Conservation (phyloP, 2,113 vertebrate genomes). For the Proteles cristata region DNA sequence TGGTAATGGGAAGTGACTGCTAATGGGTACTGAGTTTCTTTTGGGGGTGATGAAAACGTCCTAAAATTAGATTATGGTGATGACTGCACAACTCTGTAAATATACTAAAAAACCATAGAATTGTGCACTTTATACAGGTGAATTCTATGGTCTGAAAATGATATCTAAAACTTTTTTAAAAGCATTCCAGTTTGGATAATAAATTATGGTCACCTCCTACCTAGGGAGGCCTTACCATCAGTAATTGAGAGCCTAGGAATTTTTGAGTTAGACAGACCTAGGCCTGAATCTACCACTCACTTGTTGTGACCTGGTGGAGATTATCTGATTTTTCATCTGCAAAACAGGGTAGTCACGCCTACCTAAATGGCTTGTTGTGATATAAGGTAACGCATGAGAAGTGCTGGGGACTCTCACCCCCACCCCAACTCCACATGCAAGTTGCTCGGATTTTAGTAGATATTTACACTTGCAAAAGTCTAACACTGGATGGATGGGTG, state of each 20-base stretch:
- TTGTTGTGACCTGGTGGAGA: neutral
- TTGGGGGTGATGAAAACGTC: neutral
- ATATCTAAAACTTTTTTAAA: neutral
- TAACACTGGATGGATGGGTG: neutral
- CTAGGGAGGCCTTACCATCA: neutral
- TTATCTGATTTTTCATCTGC: neutral
- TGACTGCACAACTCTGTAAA: neutral
- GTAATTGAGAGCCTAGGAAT: neutral
- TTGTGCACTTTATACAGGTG: neutral
- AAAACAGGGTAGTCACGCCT: neutral
- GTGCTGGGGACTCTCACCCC: neutral
- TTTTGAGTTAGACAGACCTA: neutral
- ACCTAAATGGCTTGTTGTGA: neutral
- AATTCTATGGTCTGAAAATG: neutral
- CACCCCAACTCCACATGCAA: neutral
- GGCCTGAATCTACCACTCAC: neutral
- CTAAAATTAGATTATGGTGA: neutral
- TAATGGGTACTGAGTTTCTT: neutral
- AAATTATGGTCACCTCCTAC: neutral
- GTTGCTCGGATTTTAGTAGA: neutral
- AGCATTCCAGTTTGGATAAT: neutral
- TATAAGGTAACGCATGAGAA: neutral
- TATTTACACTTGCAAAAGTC: neutral
- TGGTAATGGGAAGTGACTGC: neutral
- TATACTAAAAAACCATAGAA: neutral